Base-by-base conservation (phyloP, 2,797 vertebrate genomes). In the Danio jaintianensis region DNA sequence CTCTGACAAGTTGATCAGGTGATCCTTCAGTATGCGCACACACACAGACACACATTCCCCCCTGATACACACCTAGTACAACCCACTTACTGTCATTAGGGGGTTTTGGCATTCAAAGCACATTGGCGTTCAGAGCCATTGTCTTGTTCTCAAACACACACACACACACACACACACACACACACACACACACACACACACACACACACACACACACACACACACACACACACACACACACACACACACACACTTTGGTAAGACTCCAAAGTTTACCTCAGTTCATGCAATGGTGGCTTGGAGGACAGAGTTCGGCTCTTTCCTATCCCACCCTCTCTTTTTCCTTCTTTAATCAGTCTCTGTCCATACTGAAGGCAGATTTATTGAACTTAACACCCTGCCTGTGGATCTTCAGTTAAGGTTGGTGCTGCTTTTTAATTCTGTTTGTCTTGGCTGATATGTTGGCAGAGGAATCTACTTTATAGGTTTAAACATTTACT, bases 1-100 rank as follows among this genome's bases (percentile, higher is more conserved):
- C 43, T 38, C 43, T 18, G 42, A 68, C 13, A 42, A 40, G 38
- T 55, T 38, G 52, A 73, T 84, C 78, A 85, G 75, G 78, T 82
- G 79, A 85, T 75, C 16, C 29, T 18, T 62, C 20, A 11, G 52
- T 18, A 68, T 68, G 52, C 11, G 2, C 64, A n/a, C 9, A 43
- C 47, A 58, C 62, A 16, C 59, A 5, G 50, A 8, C 73, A 29
- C 40, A 59, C 16, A 12, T 15, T 29, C 20, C 7, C n/a, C n/a
- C 8, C 70, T 58, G 40, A 13, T 52, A 56, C 58, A 70, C 40
- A 22, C 22, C 36, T 58, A 61, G 38, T 6, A 70, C 40, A 43
- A 29, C 61, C 20, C 22, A 38, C 18, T n/a, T 7, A 52, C 64
- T 9, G 18, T 13, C 4, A 8, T 43, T 43, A 43, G 22, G 22